Evolutionary conservation across 2,797 vertebrate species (phyloP).

Genomic region (Erethizon dorsatum): DNA sequence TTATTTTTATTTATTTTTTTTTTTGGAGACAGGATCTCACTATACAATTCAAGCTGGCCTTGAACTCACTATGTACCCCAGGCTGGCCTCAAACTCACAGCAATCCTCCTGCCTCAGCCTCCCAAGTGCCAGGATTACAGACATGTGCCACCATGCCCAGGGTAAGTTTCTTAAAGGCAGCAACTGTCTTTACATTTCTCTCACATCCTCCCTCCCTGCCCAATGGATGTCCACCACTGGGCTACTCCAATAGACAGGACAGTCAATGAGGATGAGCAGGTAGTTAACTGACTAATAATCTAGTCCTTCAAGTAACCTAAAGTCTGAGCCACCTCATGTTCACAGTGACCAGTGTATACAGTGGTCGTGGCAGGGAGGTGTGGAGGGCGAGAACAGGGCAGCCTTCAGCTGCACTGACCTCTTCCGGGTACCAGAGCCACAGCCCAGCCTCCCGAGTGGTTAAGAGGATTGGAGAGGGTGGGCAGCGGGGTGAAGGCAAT

Average conservation of each 20-base stretch:
- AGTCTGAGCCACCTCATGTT: neutral
- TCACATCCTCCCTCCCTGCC: fast-evolving
- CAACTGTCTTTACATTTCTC: neutral
- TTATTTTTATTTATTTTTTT: too few relatives aligned
- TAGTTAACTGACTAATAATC: neutral
- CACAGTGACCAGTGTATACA: neutral
- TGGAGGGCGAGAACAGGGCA: neutral
- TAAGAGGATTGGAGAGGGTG: too few relatives aligned
- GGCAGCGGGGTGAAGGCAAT: neutral
- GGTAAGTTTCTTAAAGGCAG: conserved; percentile 41
- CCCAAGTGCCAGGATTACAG: neutral
- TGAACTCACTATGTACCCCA: too few relatives aligned
- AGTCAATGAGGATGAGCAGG: neutral
- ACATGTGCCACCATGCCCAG: neutral
- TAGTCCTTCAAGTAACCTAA: neutral
- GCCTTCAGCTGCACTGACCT: neutral
- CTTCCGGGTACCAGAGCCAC: neutral
- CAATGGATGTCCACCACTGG: neutral
- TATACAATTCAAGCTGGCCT: too few relatives aligned
- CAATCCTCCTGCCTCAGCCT: too few relatives aligned
- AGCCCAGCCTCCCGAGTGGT: neutral
- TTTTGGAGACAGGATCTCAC: too few relatives aligned
- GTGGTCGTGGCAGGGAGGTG: neutral
- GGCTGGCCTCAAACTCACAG: too few relatives aligned
- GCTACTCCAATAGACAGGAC: neutral